These are phyloP conservation scores for Catostylus mosaicus DNA, from an alignment of 30 jellyfish, hydroid and myxozoan genomes.

Conservation along the genomic window DNA sequence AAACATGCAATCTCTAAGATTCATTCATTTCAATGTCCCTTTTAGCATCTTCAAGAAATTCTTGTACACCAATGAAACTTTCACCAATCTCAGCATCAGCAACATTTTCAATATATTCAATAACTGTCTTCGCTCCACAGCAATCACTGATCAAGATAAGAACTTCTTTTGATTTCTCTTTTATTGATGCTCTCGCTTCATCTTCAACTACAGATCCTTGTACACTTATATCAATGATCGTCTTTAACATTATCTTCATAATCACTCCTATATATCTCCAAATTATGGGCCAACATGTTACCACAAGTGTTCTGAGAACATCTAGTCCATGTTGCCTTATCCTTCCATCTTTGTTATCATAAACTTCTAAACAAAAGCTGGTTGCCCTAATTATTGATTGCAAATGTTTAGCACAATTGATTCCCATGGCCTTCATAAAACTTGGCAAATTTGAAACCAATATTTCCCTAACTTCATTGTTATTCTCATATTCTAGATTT, in stretches of 20 bases:
- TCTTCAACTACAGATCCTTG: slow-evolving; percentile 6
- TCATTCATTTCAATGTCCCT: neutral
- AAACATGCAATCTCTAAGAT: no score
- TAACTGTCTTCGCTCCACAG: slow-evolving; percentile 54
- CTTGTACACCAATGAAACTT: slow-evolving; percentile 5
- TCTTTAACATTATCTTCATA: slow-evolving; percentile 36
- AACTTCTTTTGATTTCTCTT: slow-evolving; percentile 4
- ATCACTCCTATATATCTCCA: slow-evolving; percentile 30
- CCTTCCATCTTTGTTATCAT: slow-evolving; percentile 58
- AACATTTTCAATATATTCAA: slow-evolving; percentile 15
- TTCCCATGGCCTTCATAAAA: slow-evolving; percentile 48
- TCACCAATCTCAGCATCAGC: slow-evolving; percentile 22
- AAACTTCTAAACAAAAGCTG: slow-evolving; percentile 5
- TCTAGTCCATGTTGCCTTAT: slow-evolving; percentile 38
- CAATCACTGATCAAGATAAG: slow-evolving; percentile 27
- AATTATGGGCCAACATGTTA: slow-evolving; percentile 63
- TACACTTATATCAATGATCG: slow-evolving; percentile 35
- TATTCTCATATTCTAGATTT: slow-evolving; percentile 66
- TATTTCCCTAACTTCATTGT: slow-evolving; percentile 12
- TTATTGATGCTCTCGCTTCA: neutral
- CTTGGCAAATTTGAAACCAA: slow-evolving; percentile 31
- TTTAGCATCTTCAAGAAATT: slow-evolving; percentile 20
- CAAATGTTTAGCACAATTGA: slow-evolving; percentile 50
- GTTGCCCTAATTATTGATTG: slow-evolving; percentile 8
- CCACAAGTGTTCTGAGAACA: slow-evolving; percentile 3